Percentiles rank a stretch among this genome's conserved stretches.
These are phyloP conservation scores for Margaritifera margaritifera DNA, from an alignment of 2,888 invertebrate species.

Conservation along the genomic window DNA sequence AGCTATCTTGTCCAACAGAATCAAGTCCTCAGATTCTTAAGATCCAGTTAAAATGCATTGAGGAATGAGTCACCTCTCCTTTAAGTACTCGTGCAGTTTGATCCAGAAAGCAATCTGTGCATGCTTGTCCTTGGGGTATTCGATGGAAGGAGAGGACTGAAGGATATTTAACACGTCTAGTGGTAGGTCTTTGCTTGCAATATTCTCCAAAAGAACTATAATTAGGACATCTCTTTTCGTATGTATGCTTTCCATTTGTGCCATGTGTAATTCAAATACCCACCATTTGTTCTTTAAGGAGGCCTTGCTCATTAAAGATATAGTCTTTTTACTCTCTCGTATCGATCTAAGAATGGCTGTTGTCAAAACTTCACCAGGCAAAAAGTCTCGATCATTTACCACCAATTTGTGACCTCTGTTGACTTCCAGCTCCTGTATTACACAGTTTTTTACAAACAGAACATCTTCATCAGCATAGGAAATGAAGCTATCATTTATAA, in stretches of 20 bases:
- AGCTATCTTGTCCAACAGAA: too few relatives aligned
- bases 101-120: not conserved
- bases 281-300: constrained; percentile 47
- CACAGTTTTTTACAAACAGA: constrained; percentile 27
- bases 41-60: too few relatives aligned
- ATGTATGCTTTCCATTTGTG: constrained; percentile 37
- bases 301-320: constrained; percentile 38
- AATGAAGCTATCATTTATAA: constrained; percentile 46
- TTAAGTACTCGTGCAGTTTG: too few relatives aligned
- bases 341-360: constrained; percentile 45
- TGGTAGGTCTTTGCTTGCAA: constrained; percentile 28
- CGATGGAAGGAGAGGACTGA: constrained; percentile 8
- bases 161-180: constrained; percentile 15
- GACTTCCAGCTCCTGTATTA: constrained; percentile 35
- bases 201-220: constrained; percentile 31
- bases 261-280: constrained; percentile 50
- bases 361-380: constrained; percentile 40
- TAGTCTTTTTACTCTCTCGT: constrained; percentile 41
- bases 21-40: too few relatives aligned
- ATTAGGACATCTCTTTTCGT: constrained; percentile 31
- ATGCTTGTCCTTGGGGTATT: constrained; percentile 5
- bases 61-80: too few relatives aligned
- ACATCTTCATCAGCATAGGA: constrained; percentile 44
- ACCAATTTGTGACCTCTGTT: constrained; percentile 15
- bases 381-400: constrained; percentile 44